Conservation (phyloP, 1,140 invertebrate genomes). For the Riptortus pedestris region DNA sequence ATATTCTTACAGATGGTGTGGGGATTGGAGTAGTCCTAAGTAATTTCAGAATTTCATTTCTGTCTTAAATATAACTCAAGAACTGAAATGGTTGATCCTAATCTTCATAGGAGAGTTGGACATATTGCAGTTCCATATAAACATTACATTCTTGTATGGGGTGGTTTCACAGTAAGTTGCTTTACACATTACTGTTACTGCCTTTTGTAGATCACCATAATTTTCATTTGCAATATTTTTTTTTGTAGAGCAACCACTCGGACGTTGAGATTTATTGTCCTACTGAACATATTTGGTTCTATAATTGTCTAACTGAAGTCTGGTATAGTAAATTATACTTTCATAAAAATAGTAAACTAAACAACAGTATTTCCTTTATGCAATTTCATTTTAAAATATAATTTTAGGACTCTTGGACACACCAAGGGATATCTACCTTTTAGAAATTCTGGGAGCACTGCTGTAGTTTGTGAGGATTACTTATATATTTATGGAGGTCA, state of each 20-base stretch:
- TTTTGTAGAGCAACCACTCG: neutral
- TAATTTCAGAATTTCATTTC: too few relatives aligned
- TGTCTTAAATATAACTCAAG: too few relatives aligned
- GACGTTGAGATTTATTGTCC: slow-evolving; percentile 24
- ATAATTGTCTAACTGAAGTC: slow-evolving; percentile 35
- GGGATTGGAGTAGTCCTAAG: too few relatives aligned
- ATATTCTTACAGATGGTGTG: too few relatives aligned
- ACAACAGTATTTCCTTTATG: too few relatives aligned
- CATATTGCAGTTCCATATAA: slow-evolving; percentile 18
- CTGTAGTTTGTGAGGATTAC: slow-evolving; percentile 34
- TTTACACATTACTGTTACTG: too few relatives aligned
- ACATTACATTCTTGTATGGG: slow-evolving; percentile 15
- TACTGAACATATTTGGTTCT: slow-evolving; percentile 35
- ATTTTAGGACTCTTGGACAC: neutral
- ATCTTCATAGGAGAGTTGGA: slow-evolving; percentile 14
- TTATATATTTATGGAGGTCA: slow-evolving; percentile 41
- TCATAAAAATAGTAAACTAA: too few relatives aligned
- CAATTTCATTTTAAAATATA: too few relatives aligned
- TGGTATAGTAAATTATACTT: slow-evolving; percentile 36
- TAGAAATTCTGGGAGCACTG: slow-evolving; percentile 37
- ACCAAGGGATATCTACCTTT: slow-evolving; percentile 34
- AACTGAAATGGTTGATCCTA: too few relatives aligned
- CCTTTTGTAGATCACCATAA: too few relatives aligned
- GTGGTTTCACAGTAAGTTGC: slow-evolving; percentile 17
- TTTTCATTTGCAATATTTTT: too few relatives aligned